A percentile compares a stretch with the other conserved stretches of the same genome.
Conservation (phyloP, 2,113 vertebrate genomes). For the Lagenorhynchus albirostris region DNA sequence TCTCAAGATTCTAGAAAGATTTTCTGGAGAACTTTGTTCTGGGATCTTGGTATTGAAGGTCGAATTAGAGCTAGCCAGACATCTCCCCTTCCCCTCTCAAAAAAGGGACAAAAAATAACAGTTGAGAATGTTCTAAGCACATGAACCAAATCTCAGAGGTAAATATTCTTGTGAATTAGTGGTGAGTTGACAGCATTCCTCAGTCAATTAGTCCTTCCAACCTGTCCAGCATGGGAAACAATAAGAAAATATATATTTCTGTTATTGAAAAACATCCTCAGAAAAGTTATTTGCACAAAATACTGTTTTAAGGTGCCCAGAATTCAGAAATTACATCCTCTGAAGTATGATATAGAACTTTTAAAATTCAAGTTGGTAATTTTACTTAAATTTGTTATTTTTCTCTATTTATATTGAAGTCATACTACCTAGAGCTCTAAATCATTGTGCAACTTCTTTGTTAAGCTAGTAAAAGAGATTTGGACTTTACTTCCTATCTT, state of each 20-base stretch:
- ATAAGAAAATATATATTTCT: background rate
- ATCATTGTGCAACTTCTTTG: background rate
- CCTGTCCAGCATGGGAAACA: background rate
- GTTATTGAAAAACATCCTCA: background rate
- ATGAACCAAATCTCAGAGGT: background rate
- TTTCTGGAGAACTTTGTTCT: background rate
- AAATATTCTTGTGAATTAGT: background rate
- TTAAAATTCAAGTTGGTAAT: background rate
- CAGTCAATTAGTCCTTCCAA: background rate
- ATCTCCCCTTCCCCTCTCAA: rapidly evolving
- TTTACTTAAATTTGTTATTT: background rate
- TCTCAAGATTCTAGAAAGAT: background rate
- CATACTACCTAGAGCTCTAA: background rate
- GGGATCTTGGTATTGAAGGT: background rate
- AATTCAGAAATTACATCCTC: background rate
- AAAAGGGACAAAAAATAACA: background rate
- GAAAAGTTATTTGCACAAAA: background rate
- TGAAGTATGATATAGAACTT: background rate
- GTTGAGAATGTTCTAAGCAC: background rate
- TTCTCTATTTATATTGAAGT: background rate
- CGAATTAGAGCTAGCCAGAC: background rate
- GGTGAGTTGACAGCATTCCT: background rate
- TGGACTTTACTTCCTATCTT: background rate
- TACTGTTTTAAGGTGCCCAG: background rate
- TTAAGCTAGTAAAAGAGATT: background rate